Percentiles rank a stretch among this genome's conserved stretches.
These are phyloP conservation scores for Rhorus exstirpatorius DNA, from an alignment of 2,888 invertebrate genomes.

Conservation along the genomic window DNA sequence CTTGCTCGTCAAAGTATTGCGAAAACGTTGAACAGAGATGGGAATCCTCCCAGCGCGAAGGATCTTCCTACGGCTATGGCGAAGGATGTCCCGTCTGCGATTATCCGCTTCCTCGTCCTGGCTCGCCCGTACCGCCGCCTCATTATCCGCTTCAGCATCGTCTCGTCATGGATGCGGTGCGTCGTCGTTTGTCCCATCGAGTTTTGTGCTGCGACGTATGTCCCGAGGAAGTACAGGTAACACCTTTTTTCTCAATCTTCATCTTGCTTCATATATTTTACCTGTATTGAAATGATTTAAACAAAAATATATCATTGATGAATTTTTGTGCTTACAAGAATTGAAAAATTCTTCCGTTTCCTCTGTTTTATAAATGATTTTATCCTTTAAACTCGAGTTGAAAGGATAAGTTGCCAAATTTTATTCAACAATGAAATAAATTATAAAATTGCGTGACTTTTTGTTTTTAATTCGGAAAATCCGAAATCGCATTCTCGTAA, in stretches of 20 bases:
- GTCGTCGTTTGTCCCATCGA: constrained; percentile 78
- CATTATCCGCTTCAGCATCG: constrained; percentile 83
- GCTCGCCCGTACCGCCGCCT: constrained; percentile 79
- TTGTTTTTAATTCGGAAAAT: too few species aligned
- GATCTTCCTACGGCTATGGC: constrained; percentile 33
- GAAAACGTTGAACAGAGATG: constrained; percentile 49
- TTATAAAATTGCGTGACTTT: too few species aligned
- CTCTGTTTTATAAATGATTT: too few species aligned
- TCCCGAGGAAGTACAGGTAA: constrained; percentile 80
- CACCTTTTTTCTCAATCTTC: neutral
- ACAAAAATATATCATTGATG: too few species aligned
- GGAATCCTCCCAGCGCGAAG: constrained; percentile 58
- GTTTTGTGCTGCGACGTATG: constrained; percentile 82
- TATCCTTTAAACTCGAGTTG: too few species aligned
- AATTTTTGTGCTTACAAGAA: too few species aligned
- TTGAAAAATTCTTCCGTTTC: too few species aligned
- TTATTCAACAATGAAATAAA: too few species aligned
- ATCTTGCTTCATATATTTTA: neutral
- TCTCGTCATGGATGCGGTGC: constrained; percentile 80
- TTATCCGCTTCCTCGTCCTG: constrained; percentile 77
- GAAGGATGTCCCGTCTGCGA: constrained; percentile 82
- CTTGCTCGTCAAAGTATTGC: constrained; percentile 45
- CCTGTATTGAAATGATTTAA: too few species aligned
- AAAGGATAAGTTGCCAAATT: too few species aligned
- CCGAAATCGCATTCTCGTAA: too few species aligned